These are phyloP conservation scores for Epinephelus awoara DNA, from an alignment of 2,797 vertebrate species.

Conservation along the genomic window DNA sequence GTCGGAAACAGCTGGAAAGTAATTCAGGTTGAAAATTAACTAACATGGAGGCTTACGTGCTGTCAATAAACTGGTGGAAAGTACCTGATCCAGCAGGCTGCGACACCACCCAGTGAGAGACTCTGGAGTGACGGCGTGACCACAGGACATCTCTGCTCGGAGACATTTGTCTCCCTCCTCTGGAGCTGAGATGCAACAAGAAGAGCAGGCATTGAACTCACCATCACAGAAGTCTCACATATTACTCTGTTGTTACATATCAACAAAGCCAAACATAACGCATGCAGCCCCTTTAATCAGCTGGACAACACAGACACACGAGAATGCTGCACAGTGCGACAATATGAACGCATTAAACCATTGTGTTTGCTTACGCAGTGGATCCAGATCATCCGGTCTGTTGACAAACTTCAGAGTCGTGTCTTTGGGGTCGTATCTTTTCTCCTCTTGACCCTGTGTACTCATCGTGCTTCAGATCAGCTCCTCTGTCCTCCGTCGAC, in stretches of 20 bases:
- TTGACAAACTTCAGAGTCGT: constrained; percentile 80
- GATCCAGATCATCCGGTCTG: constrained; percentile 78
- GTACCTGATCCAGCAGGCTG: constrained; percentile 82
- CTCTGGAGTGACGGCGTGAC: constrained; percentile 81
- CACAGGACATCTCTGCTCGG: constrained; percentile 82
- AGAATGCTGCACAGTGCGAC: not conserved
- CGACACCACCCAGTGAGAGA: constrained; percentile 83
- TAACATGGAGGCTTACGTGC: not conserved
- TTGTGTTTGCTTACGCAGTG: constrained; percentile 51
- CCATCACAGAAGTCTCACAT: too few species aligned
- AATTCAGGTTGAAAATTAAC: not conserved
- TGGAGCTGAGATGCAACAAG: constrained; percentile 59
- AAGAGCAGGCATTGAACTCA: not conserved
- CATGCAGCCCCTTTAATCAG: not conserved
- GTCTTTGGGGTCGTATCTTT: constrained; percentile 73
- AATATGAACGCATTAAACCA: not conserved
- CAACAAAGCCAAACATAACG: not conserved
- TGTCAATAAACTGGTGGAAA: too few species aligned
- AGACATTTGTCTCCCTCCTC: constrained; percentile 73
- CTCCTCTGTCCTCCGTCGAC: not conserved
- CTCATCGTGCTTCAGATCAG: constrained; percentile 43
- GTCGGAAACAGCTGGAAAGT: not conserved
- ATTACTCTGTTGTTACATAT: not conserved
- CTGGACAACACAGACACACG: not conserved
- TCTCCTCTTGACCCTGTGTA: constrained; percentile 35